These are phyloP conservation scores for Virgularia gustaviana DNA, from an alignment of 92 coral and sea anemone genomes.

Conservation along the genomic window DNA sequence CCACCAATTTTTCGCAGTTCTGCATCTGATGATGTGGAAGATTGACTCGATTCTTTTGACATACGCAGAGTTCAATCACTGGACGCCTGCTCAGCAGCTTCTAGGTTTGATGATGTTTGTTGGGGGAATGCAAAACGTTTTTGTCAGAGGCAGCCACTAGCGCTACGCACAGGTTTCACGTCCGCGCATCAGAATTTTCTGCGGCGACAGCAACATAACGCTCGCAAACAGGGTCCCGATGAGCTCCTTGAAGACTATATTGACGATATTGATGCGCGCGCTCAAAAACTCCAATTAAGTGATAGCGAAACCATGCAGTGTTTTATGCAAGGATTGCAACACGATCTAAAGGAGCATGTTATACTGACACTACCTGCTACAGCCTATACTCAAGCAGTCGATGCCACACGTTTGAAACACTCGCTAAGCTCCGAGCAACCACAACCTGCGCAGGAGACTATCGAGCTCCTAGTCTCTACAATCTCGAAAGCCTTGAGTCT, in stretches of 20 bases:
- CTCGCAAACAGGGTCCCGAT: too few relatives aligned
- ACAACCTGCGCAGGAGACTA: too few relatives aligned
- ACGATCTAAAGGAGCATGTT: too few relatives aligned
- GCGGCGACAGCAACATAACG: constrained; percentile 21
- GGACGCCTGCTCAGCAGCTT: not conserved
- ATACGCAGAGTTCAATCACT: not conserved
- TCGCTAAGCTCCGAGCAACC: not conserved
- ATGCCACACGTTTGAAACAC: constrained; percentile 13
- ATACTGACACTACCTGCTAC: constrained; percentile 5
- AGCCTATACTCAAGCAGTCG: constrained; percentile 12
- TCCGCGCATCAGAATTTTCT: constrained; percentile 10
- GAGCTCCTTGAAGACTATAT: constrained; percentile 28
- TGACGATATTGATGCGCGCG: too few relatives aligned
- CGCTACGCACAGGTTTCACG: not conserved
- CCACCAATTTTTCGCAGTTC: constrained; percentile 1
- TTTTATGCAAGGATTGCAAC: constrained; percentile 40
- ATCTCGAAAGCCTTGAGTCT: not conserved
- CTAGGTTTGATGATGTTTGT: too few relatives aligned
- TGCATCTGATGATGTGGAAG: too few relatives aligned
- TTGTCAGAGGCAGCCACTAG: not conserved
- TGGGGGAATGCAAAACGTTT: not conserved
- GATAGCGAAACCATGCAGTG: too few relatives aligned
- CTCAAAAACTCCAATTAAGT: constrained; percentile 12
- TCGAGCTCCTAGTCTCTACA: too few relatives aligned
- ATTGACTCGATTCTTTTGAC: not conserved